Base-by-base conservation (phyloP, 2,113 vertebrate genomes). In the Tylochromis polylepis region DNA sequence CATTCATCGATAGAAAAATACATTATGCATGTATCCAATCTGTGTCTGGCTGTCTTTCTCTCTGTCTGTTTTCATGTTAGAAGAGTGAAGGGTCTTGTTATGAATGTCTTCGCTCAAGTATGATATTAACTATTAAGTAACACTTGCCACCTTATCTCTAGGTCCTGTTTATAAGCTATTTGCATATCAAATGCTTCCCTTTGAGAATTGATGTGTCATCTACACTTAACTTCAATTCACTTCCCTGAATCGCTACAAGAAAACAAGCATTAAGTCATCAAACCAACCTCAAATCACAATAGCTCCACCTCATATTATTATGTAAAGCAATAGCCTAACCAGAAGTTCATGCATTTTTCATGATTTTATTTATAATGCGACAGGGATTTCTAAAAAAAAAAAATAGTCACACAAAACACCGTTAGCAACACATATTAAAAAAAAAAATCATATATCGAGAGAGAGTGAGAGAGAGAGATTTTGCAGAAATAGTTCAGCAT, bases 121-220 rank as follows among this genome's bases (percentile, higher is more conserved):
- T 55, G 46, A 56, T 70, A 59, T 88, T 58, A 87, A 86, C 58
- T 81, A 77, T 75, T 27, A 85, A 75, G 59, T 59, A 29, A 82
- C 79, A 7, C 55, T 84, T 7, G 31, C 38, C 8, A 12, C 82
- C 79, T 79, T 6, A 70, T 85, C 59, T 80, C 79, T 84, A 75
- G 49, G 85, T 91, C 82, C 57, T 70, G 67, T 87, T 84, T 34
- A 80, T 18, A 22, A 34, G 31, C 16, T 36, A 81, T 93, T 88
- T 90, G 79, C 89, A 91, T 88, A 91, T 93, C 86, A 93, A 90
- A 90, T 83, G 77, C 27, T 88, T 90, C 92, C 91, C 84, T 46
- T 67, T 70, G 83, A 87, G 83, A 85, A 91, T 29, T 29, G 81
- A 85, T 49, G 88, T 89, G 93, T 89, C 93, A 49, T 65, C 82